phyloP scores from a whole-genome alignment of 1,140 invertebrate genomes.

The Acromyrmex heyeri region DNA sequence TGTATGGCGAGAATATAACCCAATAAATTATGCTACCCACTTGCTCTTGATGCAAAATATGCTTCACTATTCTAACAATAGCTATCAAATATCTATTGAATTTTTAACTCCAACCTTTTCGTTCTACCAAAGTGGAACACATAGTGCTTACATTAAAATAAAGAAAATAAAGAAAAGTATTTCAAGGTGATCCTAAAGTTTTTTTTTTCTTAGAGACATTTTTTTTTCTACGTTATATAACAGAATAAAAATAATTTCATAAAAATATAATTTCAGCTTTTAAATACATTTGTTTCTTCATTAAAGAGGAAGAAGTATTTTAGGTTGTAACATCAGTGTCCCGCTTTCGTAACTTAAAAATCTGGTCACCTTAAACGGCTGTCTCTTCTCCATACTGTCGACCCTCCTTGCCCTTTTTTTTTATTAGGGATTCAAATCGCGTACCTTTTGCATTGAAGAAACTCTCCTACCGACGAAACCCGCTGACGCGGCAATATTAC shows the following conservation, averaged over 20 bases:
- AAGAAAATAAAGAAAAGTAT: neutral
- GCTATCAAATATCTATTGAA: neutral
- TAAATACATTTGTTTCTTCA: neutral
- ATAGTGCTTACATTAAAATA: neutral
- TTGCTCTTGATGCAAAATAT: neutral
- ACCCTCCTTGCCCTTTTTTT: slow-evolving; percentile 44
- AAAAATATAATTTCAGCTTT: neutral
- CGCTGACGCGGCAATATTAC: slow-evolving; percentile 4
- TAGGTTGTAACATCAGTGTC: neutral
- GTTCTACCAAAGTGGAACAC: neutral
- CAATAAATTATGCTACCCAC: slow-evolving; percentile 30
- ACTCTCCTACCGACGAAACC: slow-evolving; percentile 35
- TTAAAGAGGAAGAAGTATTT: neutral
- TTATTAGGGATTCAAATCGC: slow-evolving; percentile 63
- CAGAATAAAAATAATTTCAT: neutral
- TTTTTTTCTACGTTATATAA: neutral
- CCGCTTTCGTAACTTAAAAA: slow-evolving; percentile 24
- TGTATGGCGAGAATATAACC: neutral
- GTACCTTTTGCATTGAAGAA: slow-evolving; percentile 48
- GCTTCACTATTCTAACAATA: slow-evolving; percentile 26
- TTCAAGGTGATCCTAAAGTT: neutral
- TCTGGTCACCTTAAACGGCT: slow-evolving; percentile 7
- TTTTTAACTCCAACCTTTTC: neutral
- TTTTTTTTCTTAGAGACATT: neutral
- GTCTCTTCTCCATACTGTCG: neutral